Evolutionary conservation across 2,888 invertebrate species (phyloP).

Genomic region (Drosophila putrida): DNA sequence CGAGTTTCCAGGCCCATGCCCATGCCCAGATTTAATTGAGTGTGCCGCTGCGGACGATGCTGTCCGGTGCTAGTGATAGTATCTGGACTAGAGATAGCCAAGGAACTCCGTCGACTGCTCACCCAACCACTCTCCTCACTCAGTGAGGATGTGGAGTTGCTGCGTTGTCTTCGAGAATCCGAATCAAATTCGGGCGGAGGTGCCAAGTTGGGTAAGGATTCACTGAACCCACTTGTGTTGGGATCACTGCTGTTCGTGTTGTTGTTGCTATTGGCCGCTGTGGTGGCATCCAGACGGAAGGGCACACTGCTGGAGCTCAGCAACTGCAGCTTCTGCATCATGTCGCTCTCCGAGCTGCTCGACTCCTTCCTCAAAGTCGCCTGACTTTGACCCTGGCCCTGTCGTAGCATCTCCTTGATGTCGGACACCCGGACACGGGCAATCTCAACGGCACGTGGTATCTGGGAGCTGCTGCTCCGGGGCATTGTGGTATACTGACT

Average conservation of each 20-base stretch:
- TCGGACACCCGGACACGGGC: constrained; percentile 85
- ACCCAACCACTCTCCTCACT: constrained; percentile 96
- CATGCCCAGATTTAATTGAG: constrained; percentile 73
- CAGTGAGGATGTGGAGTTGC: constrained; percentile 88
- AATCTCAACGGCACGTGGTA: constrained; percentile 85
- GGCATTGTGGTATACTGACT: constrained; percentile 86
- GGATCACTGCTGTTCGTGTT: constrained; percentile 81
- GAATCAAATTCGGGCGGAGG: constrained; percentile 88
- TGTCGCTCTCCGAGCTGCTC: constrained; percentile 87
- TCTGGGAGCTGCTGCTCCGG: constrained; percentile 88
- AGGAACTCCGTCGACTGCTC: constrained; percentile 90
- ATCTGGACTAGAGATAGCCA: constrained; percentile 88
- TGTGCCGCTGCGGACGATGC: constrained; percentile 56
- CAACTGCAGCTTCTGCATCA: constrained; percentile 83
- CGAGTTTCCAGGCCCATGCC: constrained; percentile 84
- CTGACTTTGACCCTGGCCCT: constrained; percentile 54
- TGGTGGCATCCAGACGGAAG: constrained; percentile 87
- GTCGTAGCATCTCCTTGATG: constrained; percentile 84
- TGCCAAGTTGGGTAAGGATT: constrained; percentile 90
- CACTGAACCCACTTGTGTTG: constrained; percentile 87
- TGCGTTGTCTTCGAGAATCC: constrained; percentile 79
- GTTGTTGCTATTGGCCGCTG: constrained; percentile 72
- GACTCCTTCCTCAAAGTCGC: constrained; percentile 80
- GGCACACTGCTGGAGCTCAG: constrained; percentile 88
- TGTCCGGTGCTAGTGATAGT: constrained; percentile 80